Percentiles rank a stretch among this genome's conserved stretches.
Evolutionary conservation across 1,140 invertebrate species (phyloP).

Genomic region (Rhopalosiphum padi): DNA sequence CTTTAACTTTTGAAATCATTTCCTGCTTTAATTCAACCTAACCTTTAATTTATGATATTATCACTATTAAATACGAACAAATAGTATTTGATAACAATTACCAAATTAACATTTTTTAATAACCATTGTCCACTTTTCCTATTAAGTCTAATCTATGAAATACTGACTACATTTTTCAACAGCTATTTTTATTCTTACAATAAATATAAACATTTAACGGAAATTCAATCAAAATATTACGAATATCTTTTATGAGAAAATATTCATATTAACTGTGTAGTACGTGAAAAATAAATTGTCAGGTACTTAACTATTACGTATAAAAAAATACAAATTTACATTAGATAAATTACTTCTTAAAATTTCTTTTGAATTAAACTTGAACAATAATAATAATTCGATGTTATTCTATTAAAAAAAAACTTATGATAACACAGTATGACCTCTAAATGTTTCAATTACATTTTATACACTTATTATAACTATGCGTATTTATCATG

Average conservation of each 20-base stretch:
- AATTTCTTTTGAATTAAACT: background rate
- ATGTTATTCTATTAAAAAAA: background rate
- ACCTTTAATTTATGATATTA: conserved; percentile 1
- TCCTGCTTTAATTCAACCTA: background rate
- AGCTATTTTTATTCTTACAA: background rate
- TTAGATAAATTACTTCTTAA: background rate
- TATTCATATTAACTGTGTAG: background rate
- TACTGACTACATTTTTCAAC: background rate
- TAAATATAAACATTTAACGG: background rate
- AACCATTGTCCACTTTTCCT: background rate
- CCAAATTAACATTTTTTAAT: too few relatives aligned
- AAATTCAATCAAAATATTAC: background rate
- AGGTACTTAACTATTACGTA: background rate
- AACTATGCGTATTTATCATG: conserved; percentile 11
- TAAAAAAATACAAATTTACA: background rate
- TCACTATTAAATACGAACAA: background rate
- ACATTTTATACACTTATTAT: background rate
- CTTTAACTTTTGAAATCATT: background rate
- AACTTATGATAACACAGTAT: background rate
- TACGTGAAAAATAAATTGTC: background rate
- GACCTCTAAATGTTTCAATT: background rate
- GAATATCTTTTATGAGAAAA: background rate
- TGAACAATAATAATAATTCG: background rate
- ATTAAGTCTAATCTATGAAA: background rate
- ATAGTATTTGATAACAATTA: background rate